A percentile compares a stretch with the other conserved stretches of the same genome.
phyloP scores from a whole-genome alignment of 2,113 vertebrate genomes.

The Mustelus asterias region DNA sequence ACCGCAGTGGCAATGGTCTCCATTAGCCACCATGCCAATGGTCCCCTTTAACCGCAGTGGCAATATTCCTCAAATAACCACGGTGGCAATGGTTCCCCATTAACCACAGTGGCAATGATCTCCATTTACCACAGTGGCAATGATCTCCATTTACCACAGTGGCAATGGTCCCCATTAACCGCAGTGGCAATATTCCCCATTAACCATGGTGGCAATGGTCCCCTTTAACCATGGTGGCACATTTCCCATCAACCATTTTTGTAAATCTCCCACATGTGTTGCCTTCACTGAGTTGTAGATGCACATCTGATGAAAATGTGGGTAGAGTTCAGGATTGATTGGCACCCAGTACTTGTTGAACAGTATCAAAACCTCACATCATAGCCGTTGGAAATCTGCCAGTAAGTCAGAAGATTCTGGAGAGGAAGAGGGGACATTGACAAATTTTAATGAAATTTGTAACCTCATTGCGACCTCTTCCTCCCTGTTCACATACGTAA shows the following conservation, averaged over 20 bases:
- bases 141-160: neutral
- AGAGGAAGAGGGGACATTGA: neutral
- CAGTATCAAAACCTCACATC: neutral
- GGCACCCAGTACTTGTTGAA: neutral
- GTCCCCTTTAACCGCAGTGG: too few relatives aligned
- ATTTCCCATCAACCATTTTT: too few relatives aligned
- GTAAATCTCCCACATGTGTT: too few relatives aligned
- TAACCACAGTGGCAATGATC: neutral
- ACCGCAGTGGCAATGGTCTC: neutral
- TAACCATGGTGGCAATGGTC: neutral
- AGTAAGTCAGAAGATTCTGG: neutral
- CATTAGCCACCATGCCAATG: neutral
- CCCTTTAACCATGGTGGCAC: neutral
- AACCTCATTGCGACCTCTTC: neutral
- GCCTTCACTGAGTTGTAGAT: too few relatives aligned
- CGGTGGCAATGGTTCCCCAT: neutral
- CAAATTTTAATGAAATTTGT: neutral
- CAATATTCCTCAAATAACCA: neutral
- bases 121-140: neutral
- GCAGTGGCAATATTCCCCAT: neutral
- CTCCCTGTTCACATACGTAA: neutral
- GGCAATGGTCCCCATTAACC: neutral
- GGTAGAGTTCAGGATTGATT: too few relatives aligned
- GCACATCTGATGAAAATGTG: too few relatives aligned
- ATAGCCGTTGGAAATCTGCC: rapidly evolving